A percentile compares a stretch with the other conserved stretches of the same genome.
These are phyloP conservation scores for Nomada lathburiana DNA, from an alignment of 2,888 invertebrate species.

Conservation along the genomic window DNA sequence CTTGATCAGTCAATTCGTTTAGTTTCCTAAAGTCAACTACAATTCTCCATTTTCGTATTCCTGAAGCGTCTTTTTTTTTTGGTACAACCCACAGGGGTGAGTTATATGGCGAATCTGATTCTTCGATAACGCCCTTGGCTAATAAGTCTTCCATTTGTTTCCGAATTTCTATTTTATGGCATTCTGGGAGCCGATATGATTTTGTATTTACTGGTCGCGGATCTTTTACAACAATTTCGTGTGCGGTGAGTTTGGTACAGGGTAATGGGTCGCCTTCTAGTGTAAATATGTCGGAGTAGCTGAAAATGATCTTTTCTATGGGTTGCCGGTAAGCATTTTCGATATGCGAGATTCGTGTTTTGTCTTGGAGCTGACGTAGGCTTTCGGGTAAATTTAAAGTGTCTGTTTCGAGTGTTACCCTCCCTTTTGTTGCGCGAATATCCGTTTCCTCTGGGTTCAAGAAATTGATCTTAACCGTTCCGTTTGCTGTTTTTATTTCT, in stretches of 20 bases:
- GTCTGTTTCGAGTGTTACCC: background rate
- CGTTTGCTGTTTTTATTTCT: too few species aligned
- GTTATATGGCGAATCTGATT: conserved; percentile 1
- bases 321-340: background rate
- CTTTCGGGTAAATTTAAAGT: background rate
- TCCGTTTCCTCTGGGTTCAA: too few species aligned
- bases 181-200: conserved; percentile 6
- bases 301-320: conserved; percentile 3
- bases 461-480: too few species aligned
- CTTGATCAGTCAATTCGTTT: background rate
- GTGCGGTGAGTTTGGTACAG: background rate
- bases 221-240: background rate
- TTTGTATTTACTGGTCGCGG: background rate
- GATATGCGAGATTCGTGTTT: background rate
- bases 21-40: conserved; percentile 21
- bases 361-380: background rate
- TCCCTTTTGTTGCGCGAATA: background rate
- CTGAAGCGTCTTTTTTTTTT: conserved; percentile 11
- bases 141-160: conserved; percentile 20
- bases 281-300: background rate
- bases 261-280: background rate
- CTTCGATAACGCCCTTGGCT: background rate
- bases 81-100: conserved; percentile 21
- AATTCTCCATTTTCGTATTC: conserved; percentile 28
- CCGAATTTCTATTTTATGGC: conserved; percentile 22